Evolutionary conservation across 1,140 invertebrate genomes (phyloP).

Genomic region (Cherax quadricarinatus): DNA sequence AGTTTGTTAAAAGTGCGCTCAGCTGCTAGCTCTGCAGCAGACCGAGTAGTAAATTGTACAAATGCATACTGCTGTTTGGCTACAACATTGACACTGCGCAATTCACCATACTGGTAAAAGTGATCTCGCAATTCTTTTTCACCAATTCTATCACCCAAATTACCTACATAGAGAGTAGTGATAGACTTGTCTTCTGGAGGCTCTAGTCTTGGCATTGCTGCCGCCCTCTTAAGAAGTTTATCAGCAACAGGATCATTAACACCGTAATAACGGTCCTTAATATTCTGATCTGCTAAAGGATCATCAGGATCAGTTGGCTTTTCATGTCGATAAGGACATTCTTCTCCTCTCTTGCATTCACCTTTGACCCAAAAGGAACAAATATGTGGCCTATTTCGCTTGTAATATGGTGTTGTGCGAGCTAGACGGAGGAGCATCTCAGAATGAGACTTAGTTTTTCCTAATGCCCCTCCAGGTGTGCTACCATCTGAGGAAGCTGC

Average conservation of each 20-base stretch:
- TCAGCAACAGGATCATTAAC: conserved; percentile 99
- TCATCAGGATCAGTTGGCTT: conserved; percentile 99
- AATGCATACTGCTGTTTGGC: conserved; percentile 97
- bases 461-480: conserved; percentile 78
- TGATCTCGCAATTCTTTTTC: conserved; percentile 94
- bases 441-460: conserved; percentile 86
- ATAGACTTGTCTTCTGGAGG: conserved; percentile 97
- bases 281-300: conserved; percentile 99
- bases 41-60: conserved; percentile 94
- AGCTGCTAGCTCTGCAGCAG: conserved; percentile 93
- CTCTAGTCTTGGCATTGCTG: conserved; percentile 95
- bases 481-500: conserved; percentile 75
- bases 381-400: conserved; percentile 98
- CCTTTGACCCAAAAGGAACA: conserved; percentile 99
- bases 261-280: conserved; percentile 98
- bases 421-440: conserved; percentile 97
- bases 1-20: conserved; percentile 98
- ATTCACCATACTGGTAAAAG: conserved; percentile 99
- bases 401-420: conserved; percentile 98
- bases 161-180: conserved; percentile 96
- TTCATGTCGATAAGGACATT: conserved; percentile 99
- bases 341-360: conserved; percentile 98
- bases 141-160: conserved; percentile 90
- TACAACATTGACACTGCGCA: conserved; percentile 93
- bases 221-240: conserved; percentile 95